phyloP scores from a whole-genome alignment of 1,140 invertebrate genomes.

The Brachionus koreanus region DNA sequence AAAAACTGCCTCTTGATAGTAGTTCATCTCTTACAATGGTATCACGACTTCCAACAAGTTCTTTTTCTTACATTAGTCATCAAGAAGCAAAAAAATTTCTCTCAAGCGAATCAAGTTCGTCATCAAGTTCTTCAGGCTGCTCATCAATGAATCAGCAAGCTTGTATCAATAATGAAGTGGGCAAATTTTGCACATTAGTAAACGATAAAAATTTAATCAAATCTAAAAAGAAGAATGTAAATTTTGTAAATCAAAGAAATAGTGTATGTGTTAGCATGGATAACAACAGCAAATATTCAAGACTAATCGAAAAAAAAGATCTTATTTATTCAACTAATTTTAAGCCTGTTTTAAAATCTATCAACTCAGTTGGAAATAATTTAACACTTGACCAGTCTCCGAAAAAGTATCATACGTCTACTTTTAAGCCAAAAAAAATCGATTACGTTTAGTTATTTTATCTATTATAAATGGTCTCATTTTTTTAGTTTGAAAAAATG shows the following conservation, averaged over 20 bases:
- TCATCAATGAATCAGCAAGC: slow-evolving; percentile 20
- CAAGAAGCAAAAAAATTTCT: not conserved
- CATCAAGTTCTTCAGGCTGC: slow-evolving; percentile 34
- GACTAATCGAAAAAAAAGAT: not conserved
- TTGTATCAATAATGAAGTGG: not conserved
- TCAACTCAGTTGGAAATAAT: not conserved
- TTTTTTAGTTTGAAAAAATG: slow-evolving; percentile 1
- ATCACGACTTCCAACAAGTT: not conserved
- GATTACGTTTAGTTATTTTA: slow-evolving; percentile 17
- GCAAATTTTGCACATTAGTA: not conserved
- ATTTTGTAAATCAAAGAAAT: slow-evolving; percentile 37
- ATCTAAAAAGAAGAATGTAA: slow-evolving; percentile 24
- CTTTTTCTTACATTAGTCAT: not conserved
- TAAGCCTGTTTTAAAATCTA: slow-evolving; percentile 11
- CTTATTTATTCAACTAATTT: slow-evolving; percentile 20
- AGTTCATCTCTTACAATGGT: slow-evolving; percentile 22
- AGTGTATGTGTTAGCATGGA: slow-evolving; percentile 2
- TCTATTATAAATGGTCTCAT: not conserved
- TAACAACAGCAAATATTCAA: not conserved
- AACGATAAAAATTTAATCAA: not conserved
- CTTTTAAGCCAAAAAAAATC: not conserved
- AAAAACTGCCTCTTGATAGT: not conserved
- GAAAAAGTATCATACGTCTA: not conserved
- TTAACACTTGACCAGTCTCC: not conserved
- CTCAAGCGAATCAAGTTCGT: slow-evolving; percentile 13